Evolutionary conservation across 2,888 invertebrate species (phyloP).

Genomic region (Dryomyza anilis): DNA sequence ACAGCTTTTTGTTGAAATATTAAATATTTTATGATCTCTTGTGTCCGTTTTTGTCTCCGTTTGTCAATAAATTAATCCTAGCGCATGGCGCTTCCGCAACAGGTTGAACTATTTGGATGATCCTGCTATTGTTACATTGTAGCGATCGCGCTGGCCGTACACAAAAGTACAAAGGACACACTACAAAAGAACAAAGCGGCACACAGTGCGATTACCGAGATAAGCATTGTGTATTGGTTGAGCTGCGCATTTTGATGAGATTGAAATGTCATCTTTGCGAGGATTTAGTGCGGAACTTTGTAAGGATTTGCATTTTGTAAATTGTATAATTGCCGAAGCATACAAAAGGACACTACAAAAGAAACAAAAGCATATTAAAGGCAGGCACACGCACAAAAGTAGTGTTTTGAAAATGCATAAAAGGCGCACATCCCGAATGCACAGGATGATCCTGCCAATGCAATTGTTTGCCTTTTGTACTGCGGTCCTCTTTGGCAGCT

Average conservation of each 20-base stretch:
- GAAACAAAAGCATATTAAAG: too few species aligned
- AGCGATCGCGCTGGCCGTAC: background rate
- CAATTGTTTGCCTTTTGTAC: constrained; percentile 26
- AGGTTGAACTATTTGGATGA: constrained; percentile 31
- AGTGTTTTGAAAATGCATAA: constrained; percentile 24
- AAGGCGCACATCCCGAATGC: background rate
- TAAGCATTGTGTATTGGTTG: constrained; percentile 38
- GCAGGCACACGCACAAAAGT: constrained; percentile 7
- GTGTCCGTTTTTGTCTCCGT: background rate
- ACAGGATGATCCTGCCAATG: constrained; percentile 29
- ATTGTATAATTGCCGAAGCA: constrained; percentile 19
- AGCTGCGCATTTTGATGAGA: constrained; percentile 16
- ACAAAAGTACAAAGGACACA: background rate
- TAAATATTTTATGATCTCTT: background rate
- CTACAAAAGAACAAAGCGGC: background rate
- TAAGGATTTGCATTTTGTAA: constrained; percentile 27
- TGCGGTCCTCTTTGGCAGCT: constrained; percentile 13
- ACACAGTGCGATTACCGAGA: constrained; percentile 28
- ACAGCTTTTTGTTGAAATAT: too few species aligned
- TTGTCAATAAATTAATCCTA: constrained; percentile 20
- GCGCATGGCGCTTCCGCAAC: constrained; percentile 35
- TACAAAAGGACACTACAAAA: constrained; percentile 26
- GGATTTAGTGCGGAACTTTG: background rate
- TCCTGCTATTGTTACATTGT: background rate
- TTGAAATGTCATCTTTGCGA: constrained; percentile 6